phyloP scores from a whole-genome alignment of 2,113 vertebrate species.

The Hystrix brachyura region DNA sequence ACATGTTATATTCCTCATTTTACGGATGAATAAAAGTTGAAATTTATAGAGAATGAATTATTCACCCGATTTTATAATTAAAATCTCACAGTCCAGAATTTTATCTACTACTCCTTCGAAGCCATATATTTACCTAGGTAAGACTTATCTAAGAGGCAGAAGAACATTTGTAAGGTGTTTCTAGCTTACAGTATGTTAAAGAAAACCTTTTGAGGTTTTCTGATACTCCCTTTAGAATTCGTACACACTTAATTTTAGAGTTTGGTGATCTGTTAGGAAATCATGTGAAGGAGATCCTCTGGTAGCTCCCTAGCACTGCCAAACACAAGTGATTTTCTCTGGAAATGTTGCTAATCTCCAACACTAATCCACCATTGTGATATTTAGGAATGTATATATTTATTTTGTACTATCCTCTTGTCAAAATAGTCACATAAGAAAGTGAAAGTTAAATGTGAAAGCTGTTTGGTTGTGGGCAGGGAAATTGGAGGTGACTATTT shows the following conservation, averaged over 20 bases:
- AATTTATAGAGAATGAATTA: conserved; percentile 46
- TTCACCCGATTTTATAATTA: neutral
- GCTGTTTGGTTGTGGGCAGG: neutral
- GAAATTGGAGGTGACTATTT: neutral
- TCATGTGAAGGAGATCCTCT: neutral
- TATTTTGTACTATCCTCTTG: neutral
- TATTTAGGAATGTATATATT: neutral
- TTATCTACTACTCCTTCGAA: neutral
- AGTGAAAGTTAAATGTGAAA: neutral
- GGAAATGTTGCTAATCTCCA: neutral
- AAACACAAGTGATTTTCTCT: neutral
- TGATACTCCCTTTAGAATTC: neutral
- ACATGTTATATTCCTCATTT: neutral
- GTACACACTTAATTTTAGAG: neutral
- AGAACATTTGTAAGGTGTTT: neutral
- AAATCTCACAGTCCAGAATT: neutral
- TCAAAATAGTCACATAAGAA: neutral
- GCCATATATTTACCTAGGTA: neutral
- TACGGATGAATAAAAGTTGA: neutral
- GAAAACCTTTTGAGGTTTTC: neutral
- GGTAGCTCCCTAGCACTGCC: neutral
- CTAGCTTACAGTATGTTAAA: neutral
- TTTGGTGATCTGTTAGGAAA: neutral
- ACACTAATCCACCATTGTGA: neutral
- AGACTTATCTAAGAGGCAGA: neutral